These are phyloP conservation scores for Mormyrus proboscirostris DNA, from an alignment of 2,797 vertebrate genomes.

Conservation along the genomic window DNA sequence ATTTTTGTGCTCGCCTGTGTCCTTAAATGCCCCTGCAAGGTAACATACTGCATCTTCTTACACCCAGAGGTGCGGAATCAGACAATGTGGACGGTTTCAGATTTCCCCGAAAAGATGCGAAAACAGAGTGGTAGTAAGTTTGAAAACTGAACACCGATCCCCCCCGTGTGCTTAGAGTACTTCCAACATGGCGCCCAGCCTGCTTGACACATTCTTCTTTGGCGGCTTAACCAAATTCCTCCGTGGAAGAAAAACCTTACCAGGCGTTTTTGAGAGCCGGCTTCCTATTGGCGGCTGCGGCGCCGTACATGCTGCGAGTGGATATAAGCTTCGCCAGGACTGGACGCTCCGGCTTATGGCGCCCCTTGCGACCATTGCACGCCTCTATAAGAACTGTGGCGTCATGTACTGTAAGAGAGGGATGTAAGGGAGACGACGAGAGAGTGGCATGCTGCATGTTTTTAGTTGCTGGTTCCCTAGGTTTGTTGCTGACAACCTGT, in stretches of 20 bases:
- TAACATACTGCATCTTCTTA: neutral
- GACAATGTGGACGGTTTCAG: slow-evolving; percentile 18
- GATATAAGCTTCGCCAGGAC: slow-evolving; percentile 19
- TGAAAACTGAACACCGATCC: slow-evolving; percentile 35
- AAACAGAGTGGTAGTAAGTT: slow-evolving; percentile 21
- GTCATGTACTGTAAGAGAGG: slow-evolving; percentile 9
- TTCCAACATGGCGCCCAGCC: slow-evolving; percentile 70
- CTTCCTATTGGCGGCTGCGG: slow-evolving; percentile 59
- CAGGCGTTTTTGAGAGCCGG: slow-evolving; percentile 37
- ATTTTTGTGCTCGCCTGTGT: neutral
- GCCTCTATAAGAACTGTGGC: neutral
- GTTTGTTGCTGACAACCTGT: neutral
- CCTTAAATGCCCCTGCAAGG: neutral
- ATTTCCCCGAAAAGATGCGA: slow-evolving; percentile 24
- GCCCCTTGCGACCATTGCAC: slow-evolving; percentile 16
- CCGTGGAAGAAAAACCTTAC: slow-evolving; percentile 37
- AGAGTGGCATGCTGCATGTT: slow-evolving; percentile 34
- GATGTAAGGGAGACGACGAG: neutral
- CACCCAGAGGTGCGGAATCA: neutral
- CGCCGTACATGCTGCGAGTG: slow-evolving; percentile 6
- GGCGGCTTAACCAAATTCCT: slow-evolving; percentile 62
- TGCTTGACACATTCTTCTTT: slow-evolving; percentile 58
- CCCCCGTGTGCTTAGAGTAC: slow-evolving; percentile 27
- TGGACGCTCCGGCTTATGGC: slow-evolving; percentile 30
- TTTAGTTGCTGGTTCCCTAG: neutral